Base-by-base conservation (phyloP, 2,113 vertebrate species). In the Pogonocichla stellata region DNA sequence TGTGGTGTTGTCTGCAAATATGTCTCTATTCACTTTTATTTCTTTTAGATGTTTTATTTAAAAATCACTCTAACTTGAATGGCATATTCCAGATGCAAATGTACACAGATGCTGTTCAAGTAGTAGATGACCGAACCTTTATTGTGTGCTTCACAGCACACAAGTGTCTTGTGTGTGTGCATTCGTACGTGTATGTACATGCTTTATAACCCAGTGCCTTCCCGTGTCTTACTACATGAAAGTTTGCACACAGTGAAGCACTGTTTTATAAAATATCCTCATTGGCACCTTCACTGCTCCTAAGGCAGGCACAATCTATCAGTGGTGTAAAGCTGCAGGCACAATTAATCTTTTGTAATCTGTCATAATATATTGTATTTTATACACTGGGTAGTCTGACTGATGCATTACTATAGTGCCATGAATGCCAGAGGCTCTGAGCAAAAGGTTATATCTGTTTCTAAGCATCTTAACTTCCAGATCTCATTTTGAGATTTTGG, bases 321-420 rank as follows among this genome's bases (percentile, higher is more conserved):
- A 79, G 79, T 51, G 73, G 70, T 61, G 45, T 80, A 82, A 94
- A 93, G 74, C 69, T 75, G 71, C 73, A 88, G 6, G 2, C 77
- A 90, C 88, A 93, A 86, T 61, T 79, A 24, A 56, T 79, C 92
- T 87, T 79, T 67, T 80, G 58, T 86, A 72, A 80, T 62, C 74
- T 51, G 22, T 83, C 38, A 51, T 79, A 80, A 82, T 62, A 38
- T 26, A 25, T 53, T 89, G 56, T 72, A 45, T 70, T 17, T 93
- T 23, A 12, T 38, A n/a, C 24, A 16, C 84, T 69, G 74, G 75
- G n/a, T 60, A 64, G 24, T 81, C 78, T 67, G 51, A 62, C 18
- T 33, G 29, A 9, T 29, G 31, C 51, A 43, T 62, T 67, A 12
- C 40, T 75, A 15, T 26, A 40, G 53, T 75, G 36, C 36, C 70